These are phyloP conservation scores for Microchirus variegatus DNA, from an alignment of 2,797 vertebrate species.

Conservation along the genomic window DNA sequence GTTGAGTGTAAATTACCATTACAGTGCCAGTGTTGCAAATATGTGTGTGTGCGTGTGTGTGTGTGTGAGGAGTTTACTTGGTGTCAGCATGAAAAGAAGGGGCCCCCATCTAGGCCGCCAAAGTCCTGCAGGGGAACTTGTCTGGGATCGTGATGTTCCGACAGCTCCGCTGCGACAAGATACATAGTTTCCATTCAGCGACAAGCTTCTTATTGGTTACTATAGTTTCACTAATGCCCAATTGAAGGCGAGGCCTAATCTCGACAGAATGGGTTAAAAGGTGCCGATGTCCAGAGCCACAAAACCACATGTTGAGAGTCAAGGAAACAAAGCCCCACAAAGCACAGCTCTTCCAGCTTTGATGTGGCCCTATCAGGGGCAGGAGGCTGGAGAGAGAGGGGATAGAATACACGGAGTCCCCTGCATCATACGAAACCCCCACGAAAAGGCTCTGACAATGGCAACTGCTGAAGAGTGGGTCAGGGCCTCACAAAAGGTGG, in stretches of 20 bases:
- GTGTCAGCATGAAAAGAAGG: conserved; percentile 86
- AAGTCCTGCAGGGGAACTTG: conserved; percentile 93
- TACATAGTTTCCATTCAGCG: conserved; percentile 99
- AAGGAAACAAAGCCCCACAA: conserved; percentile 93
- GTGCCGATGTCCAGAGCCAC: conserved; percentile 95
- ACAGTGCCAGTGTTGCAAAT: conserved; percentile 75
- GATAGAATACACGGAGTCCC: conserved; percentile 80
- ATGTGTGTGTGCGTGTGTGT: conserved; percentile 44
- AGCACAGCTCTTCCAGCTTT: conserved; percentile 87
- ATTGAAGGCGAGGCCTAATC: conserved; percentile 97
- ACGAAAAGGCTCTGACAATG: conserved; percentile 84
- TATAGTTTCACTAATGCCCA: conserved; percentile 99
- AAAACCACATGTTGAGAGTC: conserved; percentile 99
- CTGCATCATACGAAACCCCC: conserved; percentile 71
- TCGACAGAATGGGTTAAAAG: conserved; percentile 99
- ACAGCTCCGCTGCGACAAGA: conserved; percentile 97
- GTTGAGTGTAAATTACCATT: conserved; percentile 91
- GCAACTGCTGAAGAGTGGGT: conserved; percentile 69
- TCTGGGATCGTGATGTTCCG: conserved; percentile 89
- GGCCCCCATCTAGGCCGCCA: conserved; percentile 88
- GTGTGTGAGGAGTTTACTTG: conserved; percentile 83
- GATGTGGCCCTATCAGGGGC: conserved; percentile 87
- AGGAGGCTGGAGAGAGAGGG: conserved; percentile 83
- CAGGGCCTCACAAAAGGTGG: conserved; percentile 65
- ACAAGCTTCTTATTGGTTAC: conserved; percentile 99